Evolutionary conservation across 2,797 vertebrate species (phyloP).

Genomic region (Cryptoprocta ferox): DNA sequence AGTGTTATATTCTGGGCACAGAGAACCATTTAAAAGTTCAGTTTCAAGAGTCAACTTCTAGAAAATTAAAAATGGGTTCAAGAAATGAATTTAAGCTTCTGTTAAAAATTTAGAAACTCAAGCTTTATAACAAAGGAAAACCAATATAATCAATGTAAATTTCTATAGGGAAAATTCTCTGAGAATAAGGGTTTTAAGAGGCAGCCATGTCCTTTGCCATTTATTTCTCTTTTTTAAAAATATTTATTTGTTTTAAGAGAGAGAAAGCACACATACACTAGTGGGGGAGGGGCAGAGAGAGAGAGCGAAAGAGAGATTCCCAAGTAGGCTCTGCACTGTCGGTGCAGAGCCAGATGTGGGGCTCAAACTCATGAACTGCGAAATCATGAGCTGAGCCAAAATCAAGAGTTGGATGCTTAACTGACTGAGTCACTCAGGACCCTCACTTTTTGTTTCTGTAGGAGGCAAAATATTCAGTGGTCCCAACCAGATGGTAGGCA

Average conservation of each 20-base stretch:
- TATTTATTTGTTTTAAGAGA: too few relatives aligned
- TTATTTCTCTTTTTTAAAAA: too few relatives aligned
- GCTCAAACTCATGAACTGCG: too few relatives aligned
- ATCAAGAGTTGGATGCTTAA: too few relatives aligned
- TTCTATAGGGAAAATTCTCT: background rate
- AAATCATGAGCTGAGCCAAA: too few relatives aligned
- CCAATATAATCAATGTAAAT: background rate
- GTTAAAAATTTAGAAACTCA: background rate
- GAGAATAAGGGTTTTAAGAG: background rate
- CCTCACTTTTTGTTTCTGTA: background rate
- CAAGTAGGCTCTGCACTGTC: too few relatives aligned
- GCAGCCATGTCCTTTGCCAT: background rate
- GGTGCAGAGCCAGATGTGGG: too few relatives aligned
- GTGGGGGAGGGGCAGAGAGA: too few relatives aligned
- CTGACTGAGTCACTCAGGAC: too few relatives aligned
- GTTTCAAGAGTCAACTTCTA: background rate
- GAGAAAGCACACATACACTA: too few relatives aligned
- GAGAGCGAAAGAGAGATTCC: too few relatives aligned
- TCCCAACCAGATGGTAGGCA: background rate
- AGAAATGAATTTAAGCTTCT: background rate
- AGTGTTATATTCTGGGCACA: background rate
- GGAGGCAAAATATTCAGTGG: background rate
- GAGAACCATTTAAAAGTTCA: background rate
- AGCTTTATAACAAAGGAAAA: background rate
- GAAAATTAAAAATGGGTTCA: slow-evolving; percentile 17